Percentiles rank a stretch among this genome's conserved stretches.
Conservation (phyloP, 2,113 vertebrate species). For the Ceyx melanurus region DNA sequence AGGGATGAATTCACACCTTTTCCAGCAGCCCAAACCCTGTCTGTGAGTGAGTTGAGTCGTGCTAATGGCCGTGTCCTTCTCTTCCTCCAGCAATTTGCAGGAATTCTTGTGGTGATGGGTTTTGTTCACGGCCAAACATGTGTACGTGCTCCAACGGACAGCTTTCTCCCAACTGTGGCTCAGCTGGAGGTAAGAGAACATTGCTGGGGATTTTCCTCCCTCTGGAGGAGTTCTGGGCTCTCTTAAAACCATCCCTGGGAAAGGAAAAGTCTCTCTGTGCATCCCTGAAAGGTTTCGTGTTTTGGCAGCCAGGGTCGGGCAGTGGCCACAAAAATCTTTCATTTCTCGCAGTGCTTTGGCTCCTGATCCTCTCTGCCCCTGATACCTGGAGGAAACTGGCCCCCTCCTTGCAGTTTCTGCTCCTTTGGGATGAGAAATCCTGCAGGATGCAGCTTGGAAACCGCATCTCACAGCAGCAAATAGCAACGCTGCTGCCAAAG, state of each 20-base stretch:
- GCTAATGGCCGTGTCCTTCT: background rate
- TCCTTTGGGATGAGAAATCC: background rate
- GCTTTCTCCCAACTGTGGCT: slow-evolving; percentile 87
- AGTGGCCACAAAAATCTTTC: background rate
- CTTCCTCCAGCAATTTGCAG: slow-evolving; percentile 86
- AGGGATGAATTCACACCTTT: background rate
- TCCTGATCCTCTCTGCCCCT: background rate
- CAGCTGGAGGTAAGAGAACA: slow-evolving; percentile 77
- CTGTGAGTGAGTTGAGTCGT: fast-evolving
- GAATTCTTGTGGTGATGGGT: slow-evolving; percentile 91
- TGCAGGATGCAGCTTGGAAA: background rate
- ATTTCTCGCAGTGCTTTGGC: fast-evolving
- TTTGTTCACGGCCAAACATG: slow-evolving; percentile 94
- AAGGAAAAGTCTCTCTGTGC: background rate
- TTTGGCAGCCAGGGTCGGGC: background rate
- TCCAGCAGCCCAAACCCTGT: fast-evolving
- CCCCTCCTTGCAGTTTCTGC: background rate
- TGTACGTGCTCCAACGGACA: slow-evolving; percentile 91
- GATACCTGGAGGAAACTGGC: background rate
- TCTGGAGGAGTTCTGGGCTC: background rate
- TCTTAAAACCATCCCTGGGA: background rate
- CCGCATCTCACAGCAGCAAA: background rate
- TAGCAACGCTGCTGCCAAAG: background rate
- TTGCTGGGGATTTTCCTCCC: background rate
- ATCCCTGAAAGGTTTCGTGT: background rate